A percentile compares a stretch with the other conserved stretches of the same genome.
phyloP scores from a whole-genome alignment of 2,888 invertebrate species.

The Cryptops parisi region DNA sequence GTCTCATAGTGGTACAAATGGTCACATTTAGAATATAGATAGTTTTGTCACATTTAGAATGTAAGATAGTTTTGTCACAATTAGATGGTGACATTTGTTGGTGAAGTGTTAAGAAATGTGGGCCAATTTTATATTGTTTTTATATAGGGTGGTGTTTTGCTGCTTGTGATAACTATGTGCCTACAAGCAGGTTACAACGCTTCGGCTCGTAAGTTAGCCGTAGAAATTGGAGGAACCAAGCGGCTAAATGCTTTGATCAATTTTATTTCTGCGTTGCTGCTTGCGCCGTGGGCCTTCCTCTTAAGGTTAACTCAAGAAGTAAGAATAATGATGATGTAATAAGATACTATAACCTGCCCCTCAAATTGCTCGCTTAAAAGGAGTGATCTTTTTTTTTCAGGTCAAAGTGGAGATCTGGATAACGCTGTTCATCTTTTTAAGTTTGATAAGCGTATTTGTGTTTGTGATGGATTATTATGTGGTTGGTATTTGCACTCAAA shows the following conservation, averaged over 20 bases:
- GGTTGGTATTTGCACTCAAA: constrained; percentile 30
- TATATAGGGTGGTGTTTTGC: constrained; percentile 36
- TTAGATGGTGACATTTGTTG: too few species aligned
- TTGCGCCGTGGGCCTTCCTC: constrained; percentile 34
- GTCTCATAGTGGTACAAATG: too few species aligned
- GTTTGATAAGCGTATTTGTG: constrained; percentile 32
- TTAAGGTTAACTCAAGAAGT: constrained; percentile 33
- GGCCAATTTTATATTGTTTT: neutral
- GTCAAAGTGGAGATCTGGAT: constrained; percentile 25
- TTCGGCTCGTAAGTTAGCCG: constrained; percentile 33
- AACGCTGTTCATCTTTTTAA: constrained; percentile 27
- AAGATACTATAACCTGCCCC: too few species aligned
- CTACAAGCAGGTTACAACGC: constrained; percentile 34
- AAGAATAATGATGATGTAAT: constrained; percentile 15
- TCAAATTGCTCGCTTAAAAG: too few species aligned
- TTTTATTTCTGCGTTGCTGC: constrained; percentile 31
- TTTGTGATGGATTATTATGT: constrained; percentile 38
- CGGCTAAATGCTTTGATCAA: constrained; percentile 37
- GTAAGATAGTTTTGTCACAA: too few species aligned
- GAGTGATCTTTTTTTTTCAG: neutral
- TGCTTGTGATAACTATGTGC: constrained; percentile 34
- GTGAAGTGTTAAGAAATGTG: neutral
- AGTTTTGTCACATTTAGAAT: neutral
- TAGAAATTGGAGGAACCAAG: constrained; percentile 40
- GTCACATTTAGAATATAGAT: neutral